These are phyloP conservation scores for Tarsius wallacei DNA, from an alignment of 2,797 vertebrate species.

Conservation along the genomic window DNA sequence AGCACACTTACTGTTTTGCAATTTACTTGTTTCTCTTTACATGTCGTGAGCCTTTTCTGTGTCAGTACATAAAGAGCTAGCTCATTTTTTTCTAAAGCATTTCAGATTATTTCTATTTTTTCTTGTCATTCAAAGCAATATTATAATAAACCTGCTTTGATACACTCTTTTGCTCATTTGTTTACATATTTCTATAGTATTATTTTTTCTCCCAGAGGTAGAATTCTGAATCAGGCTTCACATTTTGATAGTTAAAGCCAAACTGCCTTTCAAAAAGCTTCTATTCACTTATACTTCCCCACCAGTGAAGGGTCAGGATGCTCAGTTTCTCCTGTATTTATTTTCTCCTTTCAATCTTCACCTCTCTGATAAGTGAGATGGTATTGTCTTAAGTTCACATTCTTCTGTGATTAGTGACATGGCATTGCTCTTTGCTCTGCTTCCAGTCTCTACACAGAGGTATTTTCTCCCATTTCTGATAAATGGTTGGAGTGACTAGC, in stretches of 20 bases:
- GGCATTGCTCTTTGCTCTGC: neutral
- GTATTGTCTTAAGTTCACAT: neutral
- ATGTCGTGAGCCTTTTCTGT: neutral
- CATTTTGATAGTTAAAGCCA: neutral
- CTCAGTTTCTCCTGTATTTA: neutral
- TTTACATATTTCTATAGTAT: conserved; percentile 17
- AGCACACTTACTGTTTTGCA: neutral
- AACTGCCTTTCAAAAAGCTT: neutral
- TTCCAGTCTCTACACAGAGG: neutral
- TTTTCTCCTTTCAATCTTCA: neutral
- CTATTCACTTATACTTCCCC: neutral
- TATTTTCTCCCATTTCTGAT: neutral
- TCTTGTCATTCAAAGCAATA: neutral
- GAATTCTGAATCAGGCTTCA: neutral
- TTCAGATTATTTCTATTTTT: conserved; percentile 1
- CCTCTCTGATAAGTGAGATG: neutral
- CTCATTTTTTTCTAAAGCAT: neutral
- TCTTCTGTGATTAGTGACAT: neutral
- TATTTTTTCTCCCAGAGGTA: neutral
- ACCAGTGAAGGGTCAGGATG: neutral
- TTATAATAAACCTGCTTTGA: neutral
- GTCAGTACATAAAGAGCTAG: neutral
- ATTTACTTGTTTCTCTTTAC: conserved; percentile 19
- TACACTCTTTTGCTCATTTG: neutral
- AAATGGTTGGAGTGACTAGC: neutral